A percentile compares a stretch with the other conserved stretches of the same genome.
phyloP scores from a whole-genome alignment of 2,888 invertebrate genomes.

The Phyllotreta cruciferae region DNA sequence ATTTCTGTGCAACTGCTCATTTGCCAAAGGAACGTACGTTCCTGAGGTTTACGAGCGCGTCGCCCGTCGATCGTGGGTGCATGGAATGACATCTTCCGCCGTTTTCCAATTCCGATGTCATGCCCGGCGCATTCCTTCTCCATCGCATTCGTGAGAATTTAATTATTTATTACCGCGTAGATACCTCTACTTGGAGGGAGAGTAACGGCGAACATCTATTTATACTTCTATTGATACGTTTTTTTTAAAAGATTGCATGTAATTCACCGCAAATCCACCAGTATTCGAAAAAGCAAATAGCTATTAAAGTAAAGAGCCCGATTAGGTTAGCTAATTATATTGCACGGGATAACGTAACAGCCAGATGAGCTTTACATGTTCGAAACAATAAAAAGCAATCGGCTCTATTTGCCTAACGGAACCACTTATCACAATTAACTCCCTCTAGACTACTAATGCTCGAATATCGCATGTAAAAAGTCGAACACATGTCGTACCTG shows the following conservation, averaged over 20 bases:
- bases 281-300: no score
- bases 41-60: conserved; percentile 12
- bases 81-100: conserved; percentile 26
- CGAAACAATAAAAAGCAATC: conserved; percentile 15
- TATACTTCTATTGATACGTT: no score
- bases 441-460: conserved; percentile 21
- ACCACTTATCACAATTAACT: conserved; percentile 16
- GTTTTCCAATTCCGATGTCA: conserved; percentile 1
- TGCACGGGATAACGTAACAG: background rate
- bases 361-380: background rate
- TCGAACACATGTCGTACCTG: conserved; percentile 47
- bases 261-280: no score
- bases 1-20: conserved; percentile 57
- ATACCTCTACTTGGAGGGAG: no score
- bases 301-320: no score
- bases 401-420: conserved; percentile 11
- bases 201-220: no score
- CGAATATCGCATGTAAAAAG: conserved; percentile 31
- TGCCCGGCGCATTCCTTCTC: no score
- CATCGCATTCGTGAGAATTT: no score
- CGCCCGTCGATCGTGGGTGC: conserved; percentile 18
- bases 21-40: conserved; percentile 39
- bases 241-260: no score
- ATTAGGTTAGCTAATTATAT: no score
- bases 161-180: no score